A percentile compares a stretch with the other conserved stretches of the same genome.
phyloP scores from a whole-genome alignment of 2,888 invertebrate genomes.

The Drosophila koepferae region DNA sequence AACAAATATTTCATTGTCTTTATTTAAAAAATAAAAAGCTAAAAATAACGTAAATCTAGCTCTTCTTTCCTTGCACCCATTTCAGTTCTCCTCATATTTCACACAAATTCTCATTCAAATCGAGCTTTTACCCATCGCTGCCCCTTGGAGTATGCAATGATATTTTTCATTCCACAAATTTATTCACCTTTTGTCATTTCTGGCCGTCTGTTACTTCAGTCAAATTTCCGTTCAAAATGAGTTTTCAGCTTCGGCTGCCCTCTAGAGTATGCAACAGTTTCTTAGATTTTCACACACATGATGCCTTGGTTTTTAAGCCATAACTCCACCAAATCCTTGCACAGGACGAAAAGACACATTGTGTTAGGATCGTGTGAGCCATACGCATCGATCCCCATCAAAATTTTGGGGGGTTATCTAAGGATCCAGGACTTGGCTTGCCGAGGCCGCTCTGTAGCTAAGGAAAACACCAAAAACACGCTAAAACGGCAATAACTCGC shows the following conservation, averaged over 20 bases:
- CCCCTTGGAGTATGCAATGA: background rate
- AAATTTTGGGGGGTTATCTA: background rate
- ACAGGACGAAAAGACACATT: background rate
- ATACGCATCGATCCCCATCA: background rate
- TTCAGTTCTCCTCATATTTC: no score
- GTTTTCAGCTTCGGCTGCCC: background rate
- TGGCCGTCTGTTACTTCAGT: background rate
- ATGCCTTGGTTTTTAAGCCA: background rate
- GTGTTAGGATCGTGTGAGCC: background rate
- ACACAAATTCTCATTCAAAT: no score
- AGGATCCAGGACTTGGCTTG: background rate
- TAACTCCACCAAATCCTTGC: background rate
- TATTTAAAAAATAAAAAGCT: no score
- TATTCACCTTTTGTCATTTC: background rate
- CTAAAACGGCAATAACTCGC: background rate
- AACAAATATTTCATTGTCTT: no score
- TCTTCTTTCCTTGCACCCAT: no score
- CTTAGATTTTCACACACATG: background rate
- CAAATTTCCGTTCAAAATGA: background rate
- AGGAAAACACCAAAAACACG: constrained; percentile 1
- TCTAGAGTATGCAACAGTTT: background rate
- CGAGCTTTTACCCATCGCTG: no score
- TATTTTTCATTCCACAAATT: background rate
- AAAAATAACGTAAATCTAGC: no score
- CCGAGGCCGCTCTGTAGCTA: background rate